These are phyloP conservation scores for Ptychodera flava DNA, from an alignment of 35 echinoderm and acorn worm genomes.

Conservation along the genomic window DNA sequence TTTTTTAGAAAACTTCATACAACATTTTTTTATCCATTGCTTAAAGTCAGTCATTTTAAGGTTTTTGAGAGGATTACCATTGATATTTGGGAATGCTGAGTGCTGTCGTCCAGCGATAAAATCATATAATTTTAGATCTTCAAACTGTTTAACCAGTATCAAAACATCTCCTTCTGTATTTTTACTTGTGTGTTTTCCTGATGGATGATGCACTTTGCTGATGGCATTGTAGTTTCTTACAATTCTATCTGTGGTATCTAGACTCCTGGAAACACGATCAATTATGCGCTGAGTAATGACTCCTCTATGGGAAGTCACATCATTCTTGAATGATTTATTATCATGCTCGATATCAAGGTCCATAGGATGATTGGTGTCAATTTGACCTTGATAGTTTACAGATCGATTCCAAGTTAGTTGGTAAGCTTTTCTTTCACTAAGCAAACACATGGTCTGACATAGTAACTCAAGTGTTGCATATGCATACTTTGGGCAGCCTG, in stretches of 20 bases:
- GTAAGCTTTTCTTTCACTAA: slow-evolving; percentile 27
- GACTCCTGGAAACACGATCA: slow-evolving; percentile 30
- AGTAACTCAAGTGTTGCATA: slow-evolving; percentile 34
- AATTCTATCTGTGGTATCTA: not conserved
- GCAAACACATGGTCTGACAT: slow-evolving; percentile 41
- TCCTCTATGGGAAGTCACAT: slow-evolving; percentile 19
- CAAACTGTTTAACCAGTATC: not conserved
- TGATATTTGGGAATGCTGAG: not conserved
- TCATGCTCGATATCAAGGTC: slow-evolving; percentile 47
- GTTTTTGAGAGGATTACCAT: not conserved
- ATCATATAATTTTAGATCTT: not conserved
- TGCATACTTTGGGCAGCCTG: slow-evolving; percentile 35
- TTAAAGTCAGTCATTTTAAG: not conserved
- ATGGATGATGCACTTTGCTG: not conserved
- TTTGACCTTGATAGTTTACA: slow-evolving; percentile 29
- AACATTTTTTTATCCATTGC: not conserved
- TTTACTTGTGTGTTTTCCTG: not conserved
- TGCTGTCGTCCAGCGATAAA: not conserved
- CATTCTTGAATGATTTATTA: slow-evolving; percentile 43
- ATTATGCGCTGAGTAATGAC: slow-evolving; percentile 38
- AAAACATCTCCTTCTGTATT: not conserved
- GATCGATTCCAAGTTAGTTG: slow-evolving; percentile 40
- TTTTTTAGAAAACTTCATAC: too few relatives aligned
- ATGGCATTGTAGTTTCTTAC: not conserved
- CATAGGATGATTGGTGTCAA: slow-evolving; percentile 30